Conservation (phyloP, 1,140 invertebrate species). For the Drosophila neocordata region DNA sequence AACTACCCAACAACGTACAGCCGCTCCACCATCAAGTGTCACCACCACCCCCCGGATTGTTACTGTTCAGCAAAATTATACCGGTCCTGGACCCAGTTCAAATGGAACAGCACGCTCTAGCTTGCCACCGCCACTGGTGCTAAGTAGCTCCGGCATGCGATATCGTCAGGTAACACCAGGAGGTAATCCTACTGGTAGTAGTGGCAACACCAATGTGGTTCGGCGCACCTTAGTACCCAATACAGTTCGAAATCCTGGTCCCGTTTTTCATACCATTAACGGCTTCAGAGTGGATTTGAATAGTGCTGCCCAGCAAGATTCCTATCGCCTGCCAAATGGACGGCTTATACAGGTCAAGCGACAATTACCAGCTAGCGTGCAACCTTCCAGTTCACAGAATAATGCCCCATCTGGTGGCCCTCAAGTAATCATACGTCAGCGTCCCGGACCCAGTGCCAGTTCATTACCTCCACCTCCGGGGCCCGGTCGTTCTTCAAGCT, state of each 20-base stretch:
- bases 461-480: neutral
- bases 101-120: slow-evolving; percentile 38
- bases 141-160: slow-evolving; percentile 68
- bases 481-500: slow-evolving; percentile 5
- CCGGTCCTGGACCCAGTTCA: slow-evolving; percentile 36
- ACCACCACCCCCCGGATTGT: slow-evolving; percentile 66
- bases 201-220: slow-evolving; percentile 20
- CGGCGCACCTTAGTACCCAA: slow-evolving; percentile 63
- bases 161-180: slow-evolving; percentile 45
- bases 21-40: slow-evolving; percentile 16
- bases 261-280: slow-evolving; percentile 80
- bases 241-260: slow-evolving; percentile 44
- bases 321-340: slow-evolving; percentile 78
- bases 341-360: slow-evolving; percentile 81
- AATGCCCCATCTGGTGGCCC: slow-evolving; percentile 14
- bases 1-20: slow-evolving; percentile 31
- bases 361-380: slow-evolving; percentile 48
- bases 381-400: slow-evolving; percentile 6
- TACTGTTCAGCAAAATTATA: slow-evolving; percentile 71
- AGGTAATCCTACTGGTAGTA: neutral
- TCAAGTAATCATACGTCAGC: slow-evolving; percentile 50
- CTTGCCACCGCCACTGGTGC: slow-evolving; percentile 69
- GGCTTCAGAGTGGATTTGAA: slow-evolving; percentile 82
- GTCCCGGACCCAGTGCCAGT: neutral
- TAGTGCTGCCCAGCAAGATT: slow-evolving; percentile 78